Percentiles rank a stretch among this genome's conserved stretches.
phyloP scores from a whole-genome alignment of 2,113 vertebrate species.

The Beaufortia kweichowensis region DNA sequence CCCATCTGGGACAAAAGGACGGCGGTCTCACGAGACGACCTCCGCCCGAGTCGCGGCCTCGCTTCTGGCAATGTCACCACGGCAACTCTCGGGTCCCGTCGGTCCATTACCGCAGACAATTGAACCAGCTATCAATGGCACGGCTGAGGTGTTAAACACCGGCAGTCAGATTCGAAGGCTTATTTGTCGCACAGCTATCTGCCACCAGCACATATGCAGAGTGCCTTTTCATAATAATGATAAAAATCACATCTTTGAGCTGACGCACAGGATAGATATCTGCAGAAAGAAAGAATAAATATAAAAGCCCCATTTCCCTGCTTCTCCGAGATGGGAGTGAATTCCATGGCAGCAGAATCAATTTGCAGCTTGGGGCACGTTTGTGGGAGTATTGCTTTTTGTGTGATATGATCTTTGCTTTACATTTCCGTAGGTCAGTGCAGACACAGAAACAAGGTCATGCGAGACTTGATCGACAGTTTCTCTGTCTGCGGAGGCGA shows the following conservation, averaged over 20 bases:
- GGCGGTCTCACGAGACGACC: constrained; percentile 20
- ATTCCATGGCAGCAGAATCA: constrained; percentile 57
- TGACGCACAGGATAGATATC: constrained; percentile 50
- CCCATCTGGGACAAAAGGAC: constrained; percentile 43
- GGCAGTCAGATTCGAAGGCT: constrained; percentile 40
- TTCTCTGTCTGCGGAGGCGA: constrained; percentile 45
- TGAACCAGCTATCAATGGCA: constrained; percentile 54
- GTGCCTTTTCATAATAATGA: constrained; percentile 55
- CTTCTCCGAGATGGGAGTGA: constrained; percentile 51
- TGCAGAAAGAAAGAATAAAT: constrained; percentile 38
- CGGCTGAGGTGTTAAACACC: constrained; percentile 55
- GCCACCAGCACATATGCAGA: constrained; percentile 53
- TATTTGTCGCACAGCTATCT: constrained; percentile 54
- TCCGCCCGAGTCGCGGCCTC: constrained; percentile 12
- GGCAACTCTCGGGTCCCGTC: constrained; percentile 38
- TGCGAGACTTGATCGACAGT: constrained; percentile 57
- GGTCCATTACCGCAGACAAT: constrained; percentile 55
- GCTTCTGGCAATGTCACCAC: constrained; percentile 49
- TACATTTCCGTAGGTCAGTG: constrained; percentile 61
- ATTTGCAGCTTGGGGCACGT: constrained; percentile 55
- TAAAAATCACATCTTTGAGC: constrained; percentile 53
- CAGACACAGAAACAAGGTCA: constrained; percentile 63
- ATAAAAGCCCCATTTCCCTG: constrained; percentile 33
- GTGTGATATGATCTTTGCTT: constrained; percentile 61
- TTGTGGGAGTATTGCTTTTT: constrained; percentile 57